Base-by-base conservation (phyloP, 2,113 vertebrate species). In the Cercopithecus mona region DNA sequence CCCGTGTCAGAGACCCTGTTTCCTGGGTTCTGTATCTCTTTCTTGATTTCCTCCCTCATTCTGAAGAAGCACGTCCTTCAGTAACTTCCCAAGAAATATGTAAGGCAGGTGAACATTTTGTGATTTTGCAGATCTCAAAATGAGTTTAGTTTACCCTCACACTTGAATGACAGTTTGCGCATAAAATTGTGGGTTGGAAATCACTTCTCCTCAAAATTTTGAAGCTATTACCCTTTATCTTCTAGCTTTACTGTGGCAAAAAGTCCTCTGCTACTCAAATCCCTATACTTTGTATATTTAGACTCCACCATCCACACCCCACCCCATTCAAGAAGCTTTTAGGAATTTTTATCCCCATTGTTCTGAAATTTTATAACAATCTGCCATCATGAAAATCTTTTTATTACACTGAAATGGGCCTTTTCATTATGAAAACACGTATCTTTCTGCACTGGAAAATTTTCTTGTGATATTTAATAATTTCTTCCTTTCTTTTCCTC, bases 31-130 rank as follows among this genome's bases (percentile, higher is more conserved):
- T 48, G 0, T 8, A 50, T 88, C 13, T n/a, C 55, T 64, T 86
- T 59, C 68, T 70, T 50, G 16, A 61, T 82, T 75, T 70, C 50
- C 43, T 82, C n/a, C 68, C 57, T 81, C 55, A 52, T 92, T 82
- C 45, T 66, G 43, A 52, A 79, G 68, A 93, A 90, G n/a, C 38
- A 87, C n/a, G 70, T 68, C 68, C 30, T 88, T 81, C 43, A 76
- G 30, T 80, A 76, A 81, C 73, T 70, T 91, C 64, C 50, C 90
- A 61, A 86, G 73, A 85, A 90, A 88, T 43, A 92, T 83, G 2
- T 90, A 95, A 96, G 68, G 52, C 16, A 86, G 30, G 23, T 93
- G 81, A 97, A 57, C 81, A 78, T 40, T 94, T 22, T 94, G 73
- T 86, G 52, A 75, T 5, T 4, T 11, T 81, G 18, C n/a, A 55